Base-by-base conservation (phyloP, 2,888 invertebrate species). In the Scrobipalpa costella region DNA sequence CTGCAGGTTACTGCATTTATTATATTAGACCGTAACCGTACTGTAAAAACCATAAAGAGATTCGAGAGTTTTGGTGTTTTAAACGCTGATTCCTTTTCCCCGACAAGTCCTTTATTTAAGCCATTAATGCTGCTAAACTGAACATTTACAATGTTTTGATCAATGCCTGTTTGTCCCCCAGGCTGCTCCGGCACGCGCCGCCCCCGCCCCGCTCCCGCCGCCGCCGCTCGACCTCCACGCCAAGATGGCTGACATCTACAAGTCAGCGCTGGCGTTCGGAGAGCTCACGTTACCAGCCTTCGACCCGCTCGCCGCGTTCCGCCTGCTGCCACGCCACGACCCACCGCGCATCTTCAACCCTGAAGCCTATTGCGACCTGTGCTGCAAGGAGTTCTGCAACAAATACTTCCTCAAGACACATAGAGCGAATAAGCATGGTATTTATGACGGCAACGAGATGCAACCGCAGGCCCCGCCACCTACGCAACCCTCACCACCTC, bases 341-440 rank as follows among this genome's bases (percentile, higher is more conserved):
- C 94, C 95, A 0, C 92, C 96, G 66, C 92, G 97, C 75, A 98
- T 98, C 77, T 98, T 98, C 85, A 98, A 99, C 88, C 98, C 97
- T 1, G 99, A 99, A 86, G 98, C 98, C 17, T 99, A 97, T 87
- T 99, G 99, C 86, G 98, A 98, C 81, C 93, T 98, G 66, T 99
- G 99, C 93, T 98, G 98, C 91, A 98, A 98, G 83, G 99, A 99
- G 90, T 99, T 99, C 88, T 99, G 99, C 92, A 98, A 99, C 92
- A 98, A 98, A 83, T 98, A 99, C 90, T 99, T 98, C 86, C 93
- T 99, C 33, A 98, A 99, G 88, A 99, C 99, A 65, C 99, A 99
- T 92, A 98, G 98, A 85, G 98, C 98, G 38, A 98, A 98, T 86
- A 98, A 98, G 80, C 99, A 99, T 85, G 98, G 98, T 34, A 98